Base-by-base conservation (phyloP, 2,797 vertebrate genomes). In the Hydrocynus forskahlii region DNA sequence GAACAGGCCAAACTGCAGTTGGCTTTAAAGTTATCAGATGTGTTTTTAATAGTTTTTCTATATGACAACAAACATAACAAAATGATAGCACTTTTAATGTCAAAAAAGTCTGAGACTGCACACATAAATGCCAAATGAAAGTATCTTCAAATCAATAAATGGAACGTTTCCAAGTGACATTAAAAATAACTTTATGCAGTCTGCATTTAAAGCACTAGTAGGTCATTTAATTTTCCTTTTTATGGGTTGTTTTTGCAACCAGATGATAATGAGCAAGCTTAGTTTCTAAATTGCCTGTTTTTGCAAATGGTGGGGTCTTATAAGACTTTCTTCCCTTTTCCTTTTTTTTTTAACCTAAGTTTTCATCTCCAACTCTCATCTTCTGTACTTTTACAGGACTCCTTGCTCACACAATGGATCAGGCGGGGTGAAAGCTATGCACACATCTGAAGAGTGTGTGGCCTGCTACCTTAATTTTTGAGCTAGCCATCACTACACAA, bases 191-290 rank as follows among this genome's bases (percentile, higher is more conserved):
- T 16, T 64, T 17, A 35, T 66, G 29, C 29, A 66, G 35, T 10
- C 64, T n/a, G 7, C 35, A 13, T n/a, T 25, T 62, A 13, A 25
- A 60, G 57, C 21, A 40, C n/a, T n/a, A 67, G 38, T 40, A 13
- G 66, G 40, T 43, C 40, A 43, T 48, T 40, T 68, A 4, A 1
- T 19, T 21, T 45, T 68, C 40, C 35, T 68, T n/a, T 21, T 45
- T 43, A 21, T 68, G 17, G 66, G 66, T 10, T 45, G 38, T 43
- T 68, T 68, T 68, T 68, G 40, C 66, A n/a, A 48, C 7, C 2
- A 68, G 66, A 52, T 77, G 63, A 38, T 29, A 67, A 77, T 66
- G 23, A 14, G 45, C 48, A 52, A 66, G 43, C 7, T 35, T 13
- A n/a, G 1, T 54, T 35, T 66, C 29, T 50, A 55, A 66, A 67